Conservation (phyloP, 2,888 invertebrate species). For the Electrophaes corylata region DNA sequence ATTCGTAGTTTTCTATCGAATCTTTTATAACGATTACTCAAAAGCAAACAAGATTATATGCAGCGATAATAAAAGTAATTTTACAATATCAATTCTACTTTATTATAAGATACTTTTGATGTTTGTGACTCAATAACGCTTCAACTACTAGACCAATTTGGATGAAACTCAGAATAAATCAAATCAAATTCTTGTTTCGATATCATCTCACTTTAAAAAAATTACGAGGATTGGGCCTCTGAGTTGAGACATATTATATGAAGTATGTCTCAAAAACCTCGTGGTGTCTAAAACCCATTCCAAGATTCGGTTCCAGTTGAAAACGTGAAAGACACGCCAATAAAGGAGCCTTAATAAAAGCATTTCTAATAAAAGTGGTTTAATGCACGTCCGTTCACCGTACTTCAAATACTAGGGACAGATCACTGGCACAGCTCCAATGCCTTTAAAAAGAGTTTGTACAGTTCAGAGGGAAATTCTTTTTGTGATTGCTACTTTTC, state of each 20-base stretch:
- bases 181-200: no score
- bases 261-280: background rate
- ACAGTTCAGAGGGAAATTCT: conserved; percentile 30
- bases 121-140: no score
- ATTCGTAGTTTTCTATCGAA: conserved; percentile 14
- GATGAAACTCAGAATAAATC: no score
- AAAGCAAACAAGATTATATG: background rate
- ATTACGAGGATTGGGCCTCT: no score
- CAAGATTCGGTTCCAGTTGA: background rate
- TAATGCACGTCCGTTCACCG: conserved; percentile 54
- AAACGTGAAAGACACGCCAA: conserved; percentile 27
- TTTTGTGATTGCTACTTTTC: conserved; percentile 25
- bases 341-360: conserved; percentile 52
- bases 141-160: no score
- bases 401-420: conserved; percentile 59
- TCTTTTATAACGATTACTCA: background rate
- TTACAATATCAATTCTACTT: no score
- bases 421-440: conserved; percentile 60
- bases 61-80: background rate
- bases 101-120: no score
- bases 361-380: conserved; percentile 59
- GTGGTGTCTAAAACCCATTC: background rate
- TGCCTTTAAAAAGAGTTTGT: conserved; percentile 28
- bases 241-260: background rate
- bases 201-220: no score